Conservation (phyloP, 2,888 invertebrate genomes). For the Hyposoter didymator region DNA sequence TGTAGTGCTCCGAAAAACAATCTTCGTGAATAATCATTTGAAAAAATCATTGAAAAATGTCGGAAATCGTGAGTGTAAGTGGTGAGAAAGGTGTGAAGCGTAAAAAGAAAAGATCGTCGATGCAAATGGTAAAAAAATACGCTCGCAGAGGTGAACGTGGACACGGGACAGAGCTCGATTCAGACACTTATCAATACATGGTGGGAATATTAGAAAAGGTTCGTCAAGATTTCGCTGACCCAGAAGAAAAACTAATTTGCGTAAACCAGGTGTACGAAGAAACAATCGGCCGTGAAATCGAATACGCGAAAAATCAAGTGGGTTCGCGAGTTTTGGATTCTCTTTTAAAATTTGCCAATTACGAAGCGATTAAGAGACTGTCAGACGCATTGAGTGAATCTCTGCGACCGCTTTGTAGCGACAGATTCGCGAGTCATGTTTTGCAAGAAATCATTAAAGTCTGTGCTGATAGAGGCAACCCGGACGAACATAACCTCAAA, state of each 20-base stretch:
- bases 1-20: neutral
- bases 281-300: constrained; percentile 89
- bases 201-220: constrained; percentile 90
- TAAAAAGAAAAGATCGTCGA: constrained; percentile 88
- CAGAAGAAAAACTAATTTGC: constrained; percentile 90
- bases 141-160: constrained; percentile 85
- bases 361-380: constrained; percentile 87
- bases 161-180: constrained; percentile 89
- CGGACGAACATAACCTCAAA: constrained; percentile 74
- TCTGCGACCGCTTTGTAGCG: constrained; percentile 89
- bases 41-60: constrained; percentile 16
- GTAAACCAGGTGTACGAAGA: constrained; percentile 91
- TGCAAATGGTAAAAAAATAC: constrained; percentile 91
- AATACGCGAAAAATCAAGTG: constrained; percentile 91
- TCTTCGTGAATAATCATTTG: neutral
- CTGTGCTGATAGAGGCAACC: constrained; percentile 86
- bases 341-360: constrained; percentile 89
- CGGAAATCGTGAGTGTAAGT: neutral
- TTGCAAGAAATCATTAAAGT: constrained; percentile 89
- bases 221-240: constrained; percentile 87
- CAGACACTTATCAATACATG: constrained; percentile 91
- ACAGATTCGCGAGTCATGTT: constrained; percentile 92
- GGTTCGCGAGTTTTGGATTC: constrained; percentile 92
- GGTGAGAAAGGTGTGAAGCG: constrained; percentile 83
- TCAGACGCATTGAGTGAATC: constrained; percentile 88